A percentile compares a stretch with the other conserved stretches of the same genome.
These are phyloP conservation scores for Holothuria scabra DNA, from an alignment of 53 echinoderm and acorn worm species.

Conservation along the genomic window DNA sequence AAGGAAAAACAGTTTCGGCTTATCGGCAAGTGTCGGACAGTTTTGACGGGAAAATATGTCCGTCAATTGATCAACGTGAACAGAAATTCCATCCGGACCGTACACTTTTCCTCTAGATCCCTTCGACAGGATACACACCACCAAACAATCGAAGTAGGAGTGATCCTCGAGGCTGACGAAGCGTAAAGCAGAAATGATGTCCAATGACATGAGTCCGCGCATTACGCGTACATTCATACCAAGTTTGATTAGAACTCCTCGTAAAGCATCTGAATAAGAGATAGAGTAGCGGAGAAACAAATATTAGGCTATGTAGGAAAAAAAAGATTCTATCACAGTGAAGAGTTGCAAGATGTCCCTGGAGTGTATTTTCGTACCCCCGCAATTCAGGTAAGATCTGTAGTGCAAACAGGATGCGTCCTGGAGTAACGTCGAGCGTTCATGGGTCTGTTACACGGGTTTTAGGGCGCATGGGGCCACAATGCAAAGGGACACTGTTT, in stretches of 20 bases:
- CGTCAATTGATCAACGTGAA: constrained; percentile 81
- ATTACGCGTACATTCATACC: constrained; percentile 93
- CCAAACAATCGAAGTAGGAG: constrained; percentile 86
- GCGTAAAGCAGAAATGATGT: constrained; percentile 88
- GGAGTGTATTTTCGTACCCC: too few relatives aligned
- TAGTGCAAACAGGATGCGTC: too few relatives aligned
- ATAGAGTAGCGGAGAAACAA: too few relatives aligned
- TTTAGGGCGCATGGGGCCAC: too few relatives aligned
- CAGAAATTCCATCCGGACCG: constrained; percentile 79
- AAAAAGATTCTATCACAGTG: too few relatives aligned
- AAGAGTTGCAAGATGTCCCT: too few relatives aligned
- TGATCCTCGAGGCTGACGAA: constrained; percentile 90
- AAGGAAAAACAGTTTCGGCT: constrained; percentile 88
- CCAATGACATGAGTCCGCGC: constrained; percentile 89
- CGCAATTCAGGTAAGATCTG: too few relatives aligned
- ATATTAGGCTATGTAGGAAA: too few relatives aligned
- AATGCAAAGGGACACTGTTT: too few relatives aligned
- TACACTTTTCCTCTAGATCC: constrained; percentile 55
- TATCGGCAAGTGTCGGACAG: constrained; percentile 85
- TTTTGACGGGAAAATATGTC: constrained; percentile 84
- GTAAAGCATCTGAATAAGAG: constrained; percentile 61
- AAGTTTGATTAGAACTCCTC: constrained; percentile 80
- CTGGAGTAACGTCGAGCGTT: too few relatives aligned
- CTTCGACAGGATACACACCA: constrained; percentile 81
- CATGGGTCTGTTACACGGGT: too few relatives aligned